phyloP scores from a whole-genome alignment of 2,797 vertebrate species.

The Stomatorhinus walkeri region DNA sequence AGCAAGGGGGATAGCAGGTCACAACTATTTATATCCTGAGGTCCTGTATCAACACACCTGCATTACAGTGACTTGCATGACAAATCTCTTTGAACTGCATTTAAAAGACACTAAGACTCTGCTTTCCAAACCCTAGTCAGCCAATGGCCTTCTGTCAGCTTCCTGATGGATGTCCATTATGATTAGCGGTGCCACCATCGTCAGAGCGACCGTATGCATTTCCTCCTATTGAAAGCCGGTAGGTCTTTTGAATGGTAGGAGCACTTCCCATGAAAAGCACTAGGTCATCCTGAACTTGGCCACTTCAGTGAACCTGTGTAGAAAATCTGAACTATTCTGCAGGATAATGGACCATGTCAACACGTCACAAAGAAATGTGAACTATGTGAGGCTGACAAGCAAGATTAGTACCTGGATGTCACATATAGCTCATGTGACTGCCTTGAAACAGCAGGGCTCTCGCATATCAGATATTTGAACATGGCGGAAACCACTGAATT shows the following conservation, averaged over 20 bases:
- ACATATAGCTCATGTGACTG: not conserved
- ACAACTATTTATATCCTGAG: constrained; percentile 9
- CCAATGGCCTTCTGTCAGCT: not conserved
- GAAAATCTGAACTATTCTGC: constrained; percentile 29
- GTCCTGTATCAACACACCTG: constrained; percentile 3
- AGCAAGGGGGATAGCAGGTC: constrained; percentile 14
- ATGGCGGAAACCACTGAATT: not conserved
- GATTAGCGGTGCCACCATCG: not conserved
- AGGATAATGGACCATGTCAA: constrained; percentile 23
- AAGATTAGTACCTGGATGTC: constrained; percentile 17
- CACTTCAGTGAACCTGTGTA: constrained; percentile 1
- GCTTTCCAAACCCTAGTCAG: not conserved
- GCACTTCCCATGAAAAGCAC: not conserved
- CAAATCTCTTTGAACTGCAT: not conserved
- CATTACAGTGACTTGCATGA: not conserved
- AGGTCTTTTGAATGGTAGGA: not conserved
- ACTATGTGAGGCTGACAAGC: constrained; percentile 32
- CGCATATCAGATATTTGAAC: constrained; percentile 5
- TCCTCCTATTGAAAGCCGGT: not conserved
- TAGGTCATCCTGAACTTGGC: constrained; percentile 12
- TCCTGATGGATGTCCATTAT: not conserved
- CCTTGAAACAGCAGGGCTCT: not conserved
- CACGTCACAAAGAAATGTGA: constrained; percentile 29
- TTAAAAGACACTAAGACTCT: not conserved
- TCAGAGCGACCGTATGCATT: not conserved